These are phyloP conservation scores for Dermatemys mawii DNA, from an alignment of 2,113 vertebrate genomes.

Conservation along the genomic window DNA sequence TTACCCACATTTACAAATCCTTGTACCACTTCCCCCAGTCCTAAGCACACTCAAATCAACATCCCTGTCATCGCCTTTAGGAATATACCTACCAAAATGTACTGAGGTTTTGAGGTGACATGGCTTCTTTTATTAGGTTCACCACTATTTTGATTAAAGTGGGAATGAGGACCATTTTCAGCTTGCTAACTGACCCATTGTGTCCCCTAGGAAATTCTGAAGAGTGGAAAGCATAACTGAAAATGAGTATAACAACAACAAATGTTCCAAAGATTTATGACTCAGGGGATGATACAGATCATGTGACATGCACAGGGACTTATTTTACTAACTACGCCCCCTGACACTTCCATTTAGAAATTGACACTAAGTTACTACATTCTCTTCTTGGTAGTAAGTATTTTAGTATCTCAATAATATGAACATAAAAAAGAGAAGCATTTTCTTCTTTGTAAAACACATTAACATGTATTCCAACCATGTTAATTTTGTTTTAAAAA, in stretches of 20 bases:
- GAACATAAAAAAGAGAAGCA: neutral
- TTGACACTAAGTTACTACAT: neutral
- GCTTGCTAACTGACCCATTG: slow-evolving; percentile 25
- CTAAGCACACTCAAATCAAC: slow-evolving; percentile 25
- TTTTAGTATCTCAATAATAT: neutral
- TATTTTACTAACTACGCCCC: slow-evolving; percentile 28
- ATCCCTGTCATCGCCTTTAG: slow-evolving; percentile 44
- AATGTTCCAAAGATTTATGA: neutral
- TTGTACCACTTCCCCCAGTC: slow-evolving; percentile 3
- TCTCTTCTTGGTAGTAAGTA: neutral
- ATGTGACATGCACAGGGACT: neutral
- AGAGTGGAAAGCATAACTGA: slow-evolving; percentile 35
- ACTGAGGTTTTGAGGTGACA: slow-evolving; percentile 50
- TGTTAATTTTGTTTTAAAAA: neutral
- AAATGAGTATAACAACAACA: neutral
- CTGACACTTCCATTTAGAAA: slow-evolving; percentile 28
- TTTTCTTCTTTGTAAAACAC: neutral
- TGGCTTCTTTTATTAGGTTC: slow-evolving; percentile 21
- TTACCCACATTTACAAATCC: neutral
- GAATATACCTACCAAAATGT: slow-evolving; percentile 26
- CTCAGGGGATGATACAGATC: neutral
- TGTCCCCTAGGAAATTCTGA: slow-evolving; percentile 57
- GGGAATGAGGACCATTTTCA: slow-evolving; percentile 44
- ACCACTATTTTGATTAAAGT: slow-evolving; percentile 66
- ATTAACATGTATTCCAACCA: neutral